phyloP scores from a whole-genome alignment of 2,888 invertebrate genomes.

The Gasteruption jaculator region DNA sequence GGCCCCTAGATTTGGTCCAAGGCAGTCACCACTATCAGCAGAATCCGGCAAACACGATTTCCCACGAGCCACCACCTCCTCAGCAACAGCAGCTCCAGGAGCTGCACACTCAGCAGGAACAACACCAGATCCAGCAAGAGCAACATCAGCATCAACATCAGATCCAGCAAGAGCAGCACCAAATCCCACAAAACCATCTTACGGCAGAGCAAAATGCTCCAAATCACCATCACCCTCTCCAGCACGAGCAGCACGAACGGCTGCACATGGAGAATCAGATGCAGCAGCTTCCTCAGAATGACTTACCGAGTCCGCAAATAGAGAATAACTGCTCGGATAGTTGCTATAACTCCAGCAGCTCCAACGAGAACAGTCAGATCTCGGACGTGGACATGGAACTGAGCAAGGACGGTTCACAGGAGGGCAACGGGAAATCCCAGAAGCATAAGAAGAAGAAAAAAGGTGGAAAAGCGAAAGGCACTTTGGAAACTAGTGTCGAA shows the following conservation, averaged over 20 bases:
- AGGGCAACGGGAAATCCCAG: slow-evolving; percentile 7
- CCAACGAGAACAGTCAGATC: slow-evolving; percentile 34
- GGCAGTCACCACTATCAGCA: slow-evolving; percentile 42
- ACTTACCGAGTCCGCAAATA: slow-evolving; percentile 23
- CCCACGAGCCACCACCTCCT: slow-evolving; percentile 26
- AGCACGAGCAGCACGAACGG: slow-evolving; percentile 28
- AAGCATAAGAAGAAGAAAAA: slow-evolving; percentile 36
- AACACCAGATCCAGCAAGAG: slow-evolving; percentile 26
- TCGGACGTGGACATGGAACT: slow-evolving; percentile 26
- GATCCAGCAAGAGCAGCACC: slow-evolving; percentile 26
- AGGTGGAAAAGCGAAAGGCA: slow-evolving; percentile 49
- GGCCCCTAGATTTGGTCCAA: slow-evolving; percentile 47
- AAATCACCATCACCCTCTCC: slow-evolving; percentile 27
- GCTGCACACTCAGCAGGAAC: slow-evolving; percentile 32
- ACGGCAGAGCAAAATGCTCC: slow-evolving; percentile 22
- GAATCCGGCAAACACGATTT: slow-evolving; percentile 28
- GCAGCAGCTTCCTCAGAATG: slow-evolving; percentile 25
- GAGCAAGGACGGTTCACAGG: slow-evolving; percentile 22
- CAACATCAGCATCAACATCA: slow-evolving; percentile 25
- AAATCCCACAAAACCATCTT: slow-evolving; percentile 24
- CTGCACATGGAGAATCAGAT: slow-evolving; percentile 27
- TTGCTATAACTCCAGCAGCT: slow-evolving; percentile 29
- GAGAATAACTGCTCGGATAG: slow-evolving; percentile 26
- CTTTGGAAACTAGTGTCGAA: slow-evolving; percentile 48
- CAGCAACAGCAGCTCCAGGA: slow-evolving; percentile 37